Conservation (phyloP, 2,888 invertebrate genomes). For the Nemotelus nigrinus region DNA sequence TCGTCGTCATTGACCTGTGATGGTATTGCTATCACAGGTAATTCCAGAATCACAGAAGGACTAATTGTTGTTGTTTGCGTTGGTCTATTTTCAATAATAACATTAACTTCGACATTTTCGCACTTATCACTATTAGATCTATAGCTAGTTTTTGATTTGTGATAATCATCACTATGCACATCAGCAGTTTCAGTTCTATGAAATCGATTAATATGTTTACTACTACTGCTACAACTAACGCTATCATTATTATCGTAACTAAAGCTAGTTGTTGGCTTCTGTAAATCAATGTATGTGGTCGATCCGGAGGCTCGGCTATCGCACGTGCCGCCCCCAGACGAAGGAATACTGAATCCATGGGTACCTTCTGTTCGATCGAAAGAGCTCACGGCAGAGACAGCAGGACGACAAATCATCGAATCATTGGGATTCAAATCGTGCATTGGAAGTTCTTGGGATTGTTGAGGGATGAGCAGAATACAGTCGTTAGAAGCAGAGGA, state of each 20-base stretch:
- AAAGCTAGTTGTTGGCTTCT: constrained; percentile 49
- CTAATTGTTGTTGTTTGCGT: constrained; percentile 52
- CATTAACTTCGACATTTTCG: constrained; percentile 50
- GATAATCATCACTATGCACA: constrained; percentile 33
- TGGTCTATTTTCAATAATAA: constrained; percentile 52
- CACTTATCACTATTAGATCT: constrained; percentile 50
- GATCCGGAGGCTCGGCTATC: constrained; percentile 49
- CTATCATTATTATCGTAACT: constrained; percentile 51
- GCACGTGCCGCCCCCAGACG: constrained; percentile 31
- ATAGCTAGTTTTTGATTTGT: constrained; percentile 46
- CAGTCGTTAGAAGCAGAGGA: constrained; percentile 59
- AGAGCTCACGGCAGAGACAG: neutral
- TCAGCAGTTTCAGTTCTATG: constrained; percentile 28
- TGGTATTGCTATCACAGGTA: constrained; percentile 63
- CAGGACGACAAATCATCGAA: constrained; percentile 11
- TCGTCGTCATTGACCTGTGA: constrained; percentile 53
- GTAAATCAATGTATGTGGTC: constrained; percentile 45
- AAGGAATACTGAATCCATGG: constrained; percentile 51
- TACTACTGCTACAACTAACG: constrained; percentile 48
- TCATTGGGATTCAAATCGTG: constrained; percentile 21
- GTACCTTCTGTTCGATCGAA: constrained; percentile 54
- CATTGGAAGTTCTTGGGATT: constrained; percentile 46
- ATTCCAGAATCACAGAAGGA: constrained; percentile 62
- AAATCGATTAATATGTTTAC: constrained; percentile 47
- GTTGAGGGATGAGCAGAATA: constrained; percentile 45